Evolutionary conservation across 2,888 invertebrate genomes (phyloP), one percentile per base, ranked within the genome.

Genomic region (Baronia brevicornis): DNA sequence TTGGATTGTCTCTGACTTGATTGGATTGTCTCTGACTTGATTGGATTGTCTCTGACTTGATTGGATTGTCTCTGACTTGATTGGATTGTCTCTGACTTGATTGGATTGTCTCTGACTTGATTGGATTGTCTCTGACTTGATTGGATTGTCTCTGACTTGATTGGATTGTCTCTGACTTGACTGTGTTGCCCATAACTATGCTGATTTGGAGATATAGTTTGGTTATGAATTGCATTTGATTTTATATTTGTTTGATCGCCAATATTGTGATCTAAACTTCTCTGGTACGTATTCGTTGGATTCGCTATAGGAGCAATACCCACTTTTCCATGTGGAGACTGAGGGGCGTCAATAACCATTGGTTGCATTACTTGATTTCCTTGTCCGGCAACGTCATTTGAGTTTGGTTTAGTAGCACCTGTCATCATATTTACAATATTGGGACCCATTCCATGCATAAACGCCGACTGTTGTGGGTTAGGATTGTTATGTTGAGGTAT

Each of bases 361-460:
- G 55, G 28, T 4, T 39, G 46, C 3, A 35, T 41, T 12, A 43
- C 15, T 20, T 42, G 36, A 3, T 36, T 33, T 5, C 35, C 27
- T 36, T 44, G 48, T 10, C 25, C 34, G 26, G 38, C 18, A 34
- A 43, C 37, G 8, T 41, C 41, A 23, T 24, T 41, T 1, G 44
- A 30, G 8, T 48, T 51, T 5, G 41, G 9, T 11, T 44, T 37
- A 13, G 48, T 40, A 18, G 54, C 49, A 34, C 54, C 43, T 41
- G 53, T 51, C 51, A 78, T 63, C 74, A 78, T 74, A 27, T 67
- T 70, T 2, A 72, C 39, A 25, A 78, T 77, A 39, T 72, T 51
- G 23, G 64, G 62, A 3, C 77, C 78, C 67, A 78, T 69, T 12
- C 70, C 72, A 29, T 50, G 45, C 39, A 60, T 53, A 27, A 46